phyloP scores from a whole-genome alignment of 2,888 invertebrate species.

The Aphrophora alni region DNA sequence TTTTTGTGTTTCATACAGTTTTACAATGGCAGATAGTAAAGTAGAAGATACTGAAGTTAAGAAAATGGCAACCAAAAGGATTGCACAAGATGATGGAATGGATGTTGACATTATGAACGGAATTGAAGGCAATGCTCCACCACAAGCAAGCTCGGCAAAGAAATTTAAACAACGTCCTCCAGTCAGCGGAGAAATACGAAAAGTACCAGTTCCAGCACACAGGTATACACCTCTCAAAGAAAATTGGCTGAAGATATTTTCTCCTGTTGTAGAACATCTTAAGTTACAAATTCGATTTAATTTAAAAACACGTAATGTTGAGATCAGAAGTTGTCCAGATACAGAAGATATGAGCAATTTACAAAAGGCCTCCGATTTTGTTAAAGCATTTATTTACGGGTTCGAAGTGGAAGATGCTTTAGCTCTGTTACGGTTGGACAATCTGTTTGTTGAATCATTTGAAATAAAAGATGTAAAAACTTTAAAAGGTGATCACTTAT shows the following conservation, averaged over 20 bases:
- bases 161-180: conserved; percentile 57
- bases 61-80: conserved; percentile 28
- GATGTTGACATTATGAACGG: conserved; percentile 71
- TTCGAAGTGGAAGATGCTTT: conserved; percentile 98
- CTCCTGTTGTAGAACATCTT: conserved; percentile 94
- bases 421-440: conserved; percentile 92
- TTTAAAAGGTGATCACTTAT: conserved; percentile 92
- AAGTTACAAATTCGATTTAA: conserved; percentile 94
- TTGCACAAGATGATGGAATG: conserved; percentile 59
- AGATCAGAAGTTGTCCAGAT: conserved; percentile 74
- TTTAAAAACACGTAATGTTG: conserved; percentile 87
- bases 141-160: conserved; percentile 59
- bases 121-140: conserved; percentile 62
- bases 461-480: conserved; percentile 97
- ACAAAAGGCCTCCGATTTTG: conserved; percentile 98
- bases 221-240: conserved; percentile 94
- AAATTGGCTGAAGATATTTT: conserved; percentile 96
- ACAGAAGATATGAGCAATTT: conserved; percentile 87
- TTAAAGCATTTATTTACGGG: conserved; percentile 93
- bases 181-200: conserved; percentile 64
- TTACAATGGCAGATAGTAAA: neutral
- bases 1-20: neutral
- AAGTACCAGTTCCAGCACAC: conserved; percentile 90
- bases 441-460: conserved; percentile 96
- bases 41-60: neutral